Base-by-base conservation (phyloP, 2,888 invertebrate species). In the Deilephila elpenor region DNA sequence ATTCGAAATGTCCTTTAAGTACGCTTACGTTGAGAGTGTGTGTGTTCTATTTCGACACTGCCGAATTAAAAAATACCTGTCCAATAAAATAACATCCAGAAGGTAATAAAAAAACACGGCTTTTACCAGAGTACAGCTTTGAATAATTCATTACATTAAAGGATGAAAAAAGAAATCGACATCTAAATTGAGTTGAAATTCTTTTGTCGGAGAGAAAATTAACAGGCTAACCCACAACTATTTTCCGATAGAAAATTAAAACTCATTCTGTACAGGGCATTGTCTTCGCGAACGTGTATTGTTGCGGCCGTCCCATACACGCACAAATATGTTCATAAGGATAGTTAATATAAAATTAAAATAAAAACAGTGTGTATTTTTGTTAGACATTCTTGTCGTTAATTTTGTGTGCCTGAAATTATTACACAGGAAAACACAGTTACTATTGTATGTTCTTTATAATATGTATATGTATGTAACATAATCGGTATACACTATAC, bases 101-200 rank as follows among this genome's bases (percentile, higher is more conserved):
- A 34, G 34, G 19, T n/a, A 62, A 32, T 19, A 29, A 32, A 19
- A 32, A 61, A 34, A 32, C 29, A 44, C 11, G 11, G 44, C 19
- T 32, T 61, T 61, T 7, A 19, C 14, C 4, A 61, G 29, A 61
- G 29, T 5, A 60, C 17, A 19, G 56, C 32, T 29, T 61, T 61
- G 61, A 61, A 61, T 61, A 32, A 29, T 61, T 56, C 56, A 56
- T n/a, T 56, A 56, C 56, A 56, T 56, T 56, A 56, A 61, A 61
- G 32, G 32, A 61, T 25, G 19, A 61, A 61, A 61, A 75, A 56
- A 56, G n/a, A n/a, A 56, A 75, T 74, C 73, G 70, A 75, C 71
- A 74, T 73, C 71, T 74, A 80, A 82, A 79, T 80, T 80, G 56
- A 79, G 75, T 82, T 64, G 73, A 78, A 78, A 80, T 78, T 80